Conservation (phyloP, 2,113 vertebrate genomes). For the Oncorhynchus nerka region DNA sequence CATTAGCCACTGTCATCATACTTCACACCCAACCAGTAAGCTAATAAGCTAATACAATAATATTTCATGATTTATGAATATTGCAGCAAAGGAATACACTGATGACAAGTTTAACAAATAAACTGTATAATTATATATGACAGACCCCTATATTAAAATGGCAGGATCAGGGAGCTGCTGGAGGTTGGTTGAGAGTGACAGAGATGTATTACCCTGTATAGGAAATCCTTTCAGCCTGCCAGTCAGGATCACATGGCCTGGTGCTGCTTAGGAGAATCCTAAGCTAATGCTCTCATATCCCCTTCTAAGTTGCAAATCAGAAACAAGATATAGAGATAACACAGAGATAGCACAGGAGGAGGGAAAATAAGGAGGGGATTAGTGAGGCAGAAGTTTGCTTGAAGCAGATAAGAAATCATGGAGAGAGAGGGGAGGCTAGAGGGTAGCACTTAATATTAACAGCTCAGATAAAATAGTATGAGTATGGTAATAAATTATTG, state of each 20-base stretch:
- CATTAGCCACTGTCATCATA: no score
- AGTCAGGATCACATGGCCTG: slow-evolving; percentile 32
- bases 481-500: background rate
- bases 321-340: slow-evolving; percentile 13
- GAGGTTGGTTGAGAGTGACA: background rate
- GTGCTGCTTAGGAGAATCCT: slow-evolving; percentile 37
- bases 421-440: background rate
- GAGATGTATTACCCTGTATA: slow-evolving; percentile 4
- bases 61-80: no score
- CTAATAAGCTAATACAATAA: no score
- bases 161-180: background rate
- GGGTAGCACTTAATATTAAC: background rate
- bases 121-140: no score
- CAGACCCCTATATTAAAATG: no score
- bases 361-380: background rate
- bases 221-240: slow-evolving; percentile 30
- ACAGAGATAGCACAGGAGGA: background rate
- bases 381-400: background rate
- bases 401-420: background rate
- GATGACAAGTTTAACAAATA: no score
- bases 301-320: slow-evolving; percentile 42
- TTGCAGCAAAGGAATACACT: no score
- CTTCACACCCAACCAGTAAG: no score
- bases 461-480: background rate
- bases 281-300: slow-evolving; percentile 47